Evolutionary conservation across 2,888 invertebrate species (phyloP).

Genomic region (Leptogaster cylindrica): DNA sequence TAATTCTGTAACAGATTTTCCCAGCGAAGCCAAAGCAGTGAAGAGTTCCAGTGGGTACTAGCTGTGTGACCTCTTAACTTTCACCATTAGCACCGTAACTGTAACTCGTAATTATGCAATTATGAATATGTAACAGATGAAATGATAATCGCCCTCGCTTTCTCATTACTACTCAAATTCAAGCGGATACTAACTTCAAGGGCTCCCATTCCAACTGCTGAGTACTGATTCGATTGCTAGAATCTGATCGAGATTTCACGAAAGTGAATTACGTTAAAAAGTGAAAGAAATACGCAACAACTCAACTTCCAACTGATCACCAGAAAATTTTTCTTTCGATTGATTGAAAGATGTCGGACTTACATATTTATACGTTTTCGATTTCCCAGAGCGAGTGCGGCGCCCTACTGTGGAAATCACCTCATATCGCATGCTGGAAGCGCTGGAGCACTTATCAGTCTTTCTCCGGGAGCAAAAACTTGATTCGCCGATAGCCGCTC

Average conservation of each 20-base stretch:
- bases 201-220: not conserved
- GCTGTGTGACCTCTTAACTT: slow-evolving; percentile 26
- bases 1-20: not conserved
- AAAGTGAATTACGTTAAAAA: not conserved
- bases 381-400: slow-evolving; percentile 14
- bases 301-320: too few species aligned
- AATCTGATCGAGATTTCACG: not conserved
- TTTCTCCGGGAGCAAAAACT: slow-evolving; percentile 20
- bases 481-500: slow-evolving; percentile 19
- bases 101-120: not conserved
- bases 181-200: slow-evolving; percentile 25
- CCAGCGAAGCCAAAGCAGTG: not conserved
- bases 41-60: not conserved
- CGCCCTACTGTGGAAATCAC: too few species aligned
- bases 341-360: not conserved
- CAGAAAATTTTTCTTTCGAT: slow-evolving; percentile 29
- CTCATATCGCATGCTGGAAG: too few species aligned
- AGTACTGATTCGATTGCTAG: not conserved
- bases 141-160: slow-evolving; percentile 3
- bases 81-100: not conserved
- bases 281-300: not conserved
- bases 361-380: slow-evolving; percentile 31
- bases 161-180: not conserved
- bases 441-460: too few species aligned
- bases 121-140: slow-evolving; percentile 11